These are phyloP conservation scores for Leuciscus waleckii DNA, from an alignment of 2,797 vertebrate genomes.

Conservation along the genomic window DNA sequence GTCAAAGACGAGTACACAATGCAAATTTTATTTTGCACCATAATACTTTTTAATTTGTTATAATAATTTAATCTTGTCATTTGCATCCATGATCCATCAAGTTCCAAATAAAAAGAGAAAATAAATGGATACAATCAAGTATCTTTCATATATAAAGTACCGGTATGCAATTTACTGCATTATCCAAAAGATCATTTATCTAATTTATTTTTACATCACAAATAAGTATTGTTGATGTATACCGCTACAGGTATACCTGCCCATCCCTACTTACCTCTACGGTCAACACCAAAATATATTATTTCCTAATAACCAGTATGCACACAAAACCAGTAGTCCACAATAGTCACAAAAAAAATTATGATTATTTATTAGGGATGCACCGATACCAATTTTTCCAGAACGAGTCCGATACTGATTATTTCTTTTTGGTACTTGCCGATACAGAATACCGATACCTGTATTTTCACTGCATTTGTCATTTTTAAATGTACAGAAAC, in stretches of 20 bases:
- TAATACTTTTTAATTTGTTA: neutral
- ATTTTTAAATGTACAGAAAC: too few species aligned
- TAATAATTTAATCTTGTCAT: neutral
- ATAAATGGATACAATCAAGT: neutral
- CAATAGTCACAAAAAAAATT: slow-evolving; percentile 47
- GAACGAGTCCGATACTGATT: too few species aligned
- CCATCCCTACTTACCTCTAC: neutral
- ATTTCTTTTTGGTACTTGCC: too few species aligned
- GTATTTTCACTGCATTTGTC: too few species aligned
- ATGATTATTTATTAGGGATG: slow-evolving; percentile 36
- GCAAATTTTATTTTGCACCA: neutral
- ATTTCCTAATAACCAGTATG: neutral
- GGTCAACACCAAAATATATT: neutral
- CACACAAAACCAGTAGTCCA: neutral
- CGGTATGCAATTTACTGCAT: neutral
- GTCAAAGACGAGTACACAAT: too few species aligned
- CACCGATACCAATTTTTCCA: too few species aligned
- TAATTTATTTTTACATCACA: neutral
- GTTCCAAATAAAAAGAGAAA: neutral
- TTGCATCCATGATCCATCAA: neutral
- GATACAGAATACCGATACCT: too few species aligned
- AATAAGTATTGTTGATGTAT: neutral
- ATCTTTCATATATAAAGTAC: neutral
- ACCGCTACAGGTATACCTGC: neutral
- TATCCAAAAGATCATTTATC: neutral